phyloP scores from a whole-genome alignment of 2,113 vertebrate species.

The Melospiza melodia region DNA sequence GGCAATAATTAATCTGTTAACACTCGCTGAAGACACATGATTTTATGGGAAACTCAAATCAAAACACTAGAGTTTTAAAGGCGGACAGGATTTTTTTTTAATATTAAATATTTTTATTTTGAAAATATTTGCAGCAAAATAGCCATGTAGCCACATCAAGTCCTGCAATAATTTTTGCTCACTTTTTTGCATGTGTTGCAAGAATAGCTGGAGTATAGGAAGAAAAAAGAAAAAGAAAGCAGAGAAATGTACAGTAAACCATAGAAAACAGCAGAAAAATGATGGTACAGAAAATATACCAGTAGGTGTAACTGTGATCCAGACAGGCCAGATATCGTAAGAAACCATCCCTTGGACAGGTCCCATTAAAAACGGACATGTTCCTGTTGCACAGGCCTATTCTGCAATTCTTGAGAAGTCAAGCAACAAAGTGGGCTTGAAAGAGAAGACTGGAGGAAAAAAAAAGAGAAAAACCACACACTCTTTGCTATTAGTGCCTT shows the following conservation, averaged over 20 bases:
- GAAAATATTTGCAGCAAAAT: background rate
- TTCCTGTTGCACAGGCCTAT: background rate
- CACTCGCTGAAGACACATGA: background rate
- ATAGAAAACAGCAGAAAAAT: conserved; percentile 9
- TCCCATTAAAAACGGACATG: background rate
- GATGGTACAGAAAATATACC: background rate
- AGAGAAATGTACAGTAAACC: background rate
- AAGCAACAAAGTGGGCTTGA: background rate
- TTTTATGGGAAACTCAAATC: conserved; percentile 64
- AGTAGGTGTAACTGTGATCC: conserved; percentile 1
- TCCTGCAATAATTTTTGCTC: background rate
- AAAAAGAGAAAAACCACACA: background rate
- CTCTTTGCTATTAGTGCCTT: background rate
- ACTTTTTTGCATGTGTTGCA: background rate
- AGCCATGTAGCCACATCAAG: background rate
- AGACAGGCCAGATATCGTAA: background rate
- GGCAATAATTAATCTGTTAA: background rate
- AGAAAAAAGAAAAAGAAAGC: background rate
- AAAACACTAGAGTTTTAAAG: conserved; percentile 34
- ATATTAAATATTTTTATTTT: background rate
- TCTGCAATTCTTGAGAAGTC: background rate
- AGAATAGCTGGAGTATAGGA: background rate
- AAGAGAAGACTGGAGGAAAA: background rate
- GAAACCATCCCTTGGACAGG: background rate
- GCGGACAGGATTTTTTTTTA: background rate